Conservation (phyloP, 2,797 vertebrate genomes). For the Phrynocephalus forsythii region DNA sequence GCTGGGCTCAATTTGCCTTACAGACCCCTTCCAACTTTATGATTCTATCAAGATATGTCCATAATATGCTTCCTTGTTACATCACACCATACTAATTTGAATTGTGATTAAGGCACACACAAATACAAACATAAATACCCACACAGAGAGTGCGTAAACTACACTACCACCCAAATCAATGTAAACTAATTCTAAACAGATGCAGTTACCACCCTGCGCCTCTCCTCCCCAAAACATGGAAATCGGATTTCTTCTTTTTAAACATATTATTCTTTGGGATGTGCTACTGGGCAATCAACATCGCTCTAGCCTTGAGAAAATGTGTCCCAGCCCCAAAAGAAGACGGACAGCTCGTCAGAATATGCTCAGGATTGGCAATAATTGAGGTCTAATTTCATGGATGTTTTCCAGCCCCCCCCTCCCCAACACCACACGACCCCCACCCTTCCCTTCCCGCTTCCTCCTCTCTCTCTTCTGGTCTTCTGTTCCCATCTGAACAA, state of each 20-base stretch:
- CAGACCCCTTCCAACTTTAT: no score
- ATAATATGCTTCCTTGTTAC: constrained; percentile 17
- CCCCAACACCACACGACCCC: background rate
- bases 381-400: constrained; percentile 82
- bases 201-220: background rate
- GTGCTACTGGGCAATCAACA: constrained; percentile 45
- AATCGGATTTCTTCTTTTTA: constrained; percentile 32
- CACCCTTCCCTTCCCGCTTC: constrained; percentile 19
- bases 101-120: constrained; percentile 12
- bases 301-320: constrained; percentile 55
- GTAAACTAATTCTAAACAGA: background rate
- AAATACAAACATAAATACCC: no score
- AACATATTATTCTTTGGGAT: constrained; percentile 1
- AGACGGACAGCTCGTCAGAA: constrained; percentile 80
- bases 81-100: constrained; percentile 3
- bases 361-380: constrained; percentile 76
- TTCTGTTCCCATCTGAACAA: constrained; percentile 79
- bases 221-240: background rate
- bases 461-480: constrained; percentile 68
- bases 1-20: no score
- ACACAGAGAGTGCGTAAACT: background rate
- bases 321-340: constrained; percentile 45
- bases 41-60: background rate
- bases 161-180: constrained; percentile 54
- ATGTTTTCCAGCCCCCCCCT: constrained; percentile 75